Base-by-base conservation (phyloP, 2,888 invertebrate genomes). In the Calephelis perditalis region DNA sequence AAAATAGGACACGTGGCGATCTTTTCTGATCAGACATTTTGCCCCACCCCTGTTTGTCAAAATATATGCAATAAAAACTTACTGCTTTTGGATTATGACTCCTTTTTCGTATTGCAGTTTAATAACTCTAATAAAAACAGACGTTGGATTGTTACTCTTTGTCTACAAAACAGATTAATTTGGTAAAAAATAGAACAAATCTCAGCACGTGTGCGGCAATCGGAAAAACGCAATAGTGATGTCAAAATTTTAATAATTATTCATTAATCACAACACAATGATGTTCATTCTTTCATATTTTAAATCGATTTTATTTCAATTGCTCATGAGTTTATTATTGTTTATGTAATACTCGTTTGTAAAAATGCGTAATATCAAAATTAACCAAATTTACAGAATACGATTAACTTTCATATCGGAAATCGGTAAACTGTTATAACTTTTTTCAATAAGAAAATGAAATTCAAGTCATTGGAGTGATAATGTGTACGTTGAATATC, bases 171-270 rank as follows among this genome's bases (percentile, higher is more conserved):
- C 78, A 79, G 81, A 83, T 75, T 78, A 78, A 79, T 78, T 82
- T 73, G 75, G 73, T 70, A 82, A 84, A 87, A 87, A 86, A 87
- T 88, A 87, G 86, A 84, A 87, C 86, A 88, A 88, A 85, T 78
- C 79, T 79, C 82, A 84, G 88, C 89, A 90, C 90, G 87, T 90
- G 90, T 89, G 87, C 89, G 86, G 86, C 84, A 81, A 84, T 84
- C 82, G 83, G 85, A 83, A 87, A 86, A 85, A 84, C 81, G 86
- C 85, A 86, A 77, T 68, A 68, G 67, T 63, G 68, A 59, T 67
- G 59, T 57, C 44, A 58, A 56, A 26, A 45, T 26, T 12, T 60
- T 61, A 54, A 59, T 49, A 12, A 47, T 37, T 52, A 46, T 60
- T 49, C 11, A n/a, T 60, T 59, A 66, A 8, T 40, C 40, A 40